phyloP scores from a whole-genome alignment of 2,888 invertebrate genomes.

The Drosophila quasianomalipes region DNA sequence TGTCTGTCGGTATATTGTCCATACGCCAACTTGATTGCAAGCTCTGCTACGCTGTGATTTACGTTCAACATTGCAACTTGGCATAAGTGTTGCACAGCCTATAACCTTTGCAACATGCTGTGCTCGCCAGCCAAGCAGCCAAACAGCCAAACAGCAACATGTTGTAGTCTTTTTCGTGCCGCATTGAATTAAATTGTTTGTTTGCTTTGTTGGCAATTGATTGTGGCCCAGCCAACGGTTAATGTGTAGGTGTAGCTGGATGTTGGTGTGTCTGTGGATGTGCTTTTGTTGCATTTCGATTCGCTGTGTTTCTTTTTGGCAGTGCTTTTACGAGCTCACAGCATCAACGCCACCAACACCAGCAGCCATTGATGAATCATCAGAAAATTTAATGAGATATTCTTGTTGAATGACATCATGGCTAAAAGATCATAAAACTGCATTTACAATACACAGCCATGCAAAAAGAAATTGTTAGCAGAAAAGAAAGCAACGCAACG shows the following conservation, averaged over 20 bases:
- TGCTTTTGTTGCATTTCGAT: slow-evolving; percentile 46
- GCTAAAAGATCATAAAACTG: slow-evolving; percentile 16
- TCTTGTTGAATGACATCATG: slow-evolving; percentile 72
- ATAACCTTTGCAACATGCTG: slow-evolving; percentile 82
- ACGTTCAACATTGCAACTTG: slow-evolving; percentile 82
- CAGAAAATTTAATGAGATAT: slow-evolving; percentile 73
- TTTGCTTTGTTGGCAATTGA: slow-evolving; percentile 83
- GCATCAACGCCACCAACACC: slow-evolving; percentile 28
- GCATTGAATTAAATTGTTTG: slow-evolving; percentile 85
- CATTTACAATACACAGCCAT: neutral
- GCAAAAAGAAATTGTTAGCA: neutral
- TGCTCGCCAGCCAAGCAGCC: slow-evolving; percentile 39
- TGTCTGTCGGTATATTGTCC: slow-evolving; percentile 37
- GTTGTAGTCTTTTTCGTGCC: slow-evolving; percentile 72
- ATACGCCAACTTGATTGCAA: slow-evolving; percentile 62
- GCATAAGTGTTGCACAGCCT: slow-evolving; percentile 84
- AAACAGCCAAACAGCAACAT: slow-evolving; percentile 50
- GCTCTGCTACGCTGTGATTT: slow-evolving; percentile 73
- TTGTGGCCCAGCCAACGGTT: slow-evolving; percentile 77
- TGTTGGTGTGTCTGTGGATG: slow-evolving; percentile 24
- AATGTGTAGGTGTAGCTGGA: slow-evolving; percentile 71
- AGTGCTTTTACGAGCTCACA: slow-evolving; percentile 38
- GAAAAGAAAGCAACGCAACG: neutral
- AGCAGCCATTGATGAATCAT: slow-evolving; percentile 67
- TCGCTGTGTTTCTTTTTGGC: slow-evolving; percentile 24